A percentile compares a stretch with the other conserved stretches of the same genome.
Conservation (phyloP, 2,888 invertebrate species). For the Cerastis rubricosa region DNA sequence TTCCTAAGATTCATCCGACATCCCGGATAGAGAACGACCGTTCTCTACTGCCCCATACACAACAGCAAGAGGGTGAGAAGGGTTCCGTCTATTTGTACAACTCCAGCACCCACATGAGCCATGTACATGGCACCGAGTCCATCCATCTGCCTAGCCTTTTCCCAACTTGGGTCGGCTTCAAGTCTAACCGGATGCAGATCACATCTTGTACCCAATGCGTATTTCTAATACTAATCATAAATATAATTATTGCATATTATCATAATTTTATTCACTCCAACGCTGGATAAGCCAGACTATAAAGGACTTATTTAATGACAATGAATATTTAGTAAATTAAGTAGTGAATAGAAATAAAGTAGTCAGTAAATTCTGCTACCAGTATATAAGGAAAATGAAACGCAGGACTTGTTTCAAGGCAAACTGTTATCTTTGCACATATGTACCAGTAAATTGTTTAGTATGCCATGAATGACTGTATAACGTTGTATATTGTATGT, state of each 20-base stretch:
- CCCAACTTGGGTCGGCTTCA: too few species aligned
- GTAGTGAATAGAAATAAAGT: conserved; percentile 16
- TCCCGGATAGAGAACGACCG: neutral
- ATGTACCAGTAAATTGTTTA: conserved; percentile 32
- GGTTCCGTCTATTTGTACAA: too few species aligned
- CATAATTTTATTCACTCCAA: neutral
- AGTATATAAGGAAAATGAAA: conserved; percentile 61
- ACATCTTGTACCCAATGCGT: too few species aligned
- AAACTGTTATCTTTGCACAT: conserved; percentile 59
- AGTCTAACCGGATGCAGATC: too few species aligned
- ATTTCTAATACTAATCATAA: neutral
- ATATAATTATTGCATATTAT: neutral
- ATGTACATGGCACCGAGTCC: neutral
- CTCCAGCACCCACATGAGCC: neutral
- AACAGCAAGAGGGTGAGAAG: neutral
- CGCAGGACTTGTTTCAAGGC: conserved; percentile 62
- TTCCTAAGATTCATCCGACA: neutral
- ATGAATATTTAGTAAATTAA: conserved; percentile 1
- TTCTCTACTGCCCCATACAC: neutral
- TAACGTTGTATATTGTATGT: conserved; percentile 49
- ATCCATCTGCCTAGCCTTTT: too few species aligned
- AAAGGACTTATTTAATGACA: neutral
- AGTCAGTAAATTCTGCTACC: conserved; percentile 19
- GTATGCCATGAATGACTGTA: conserved; percentile 47
- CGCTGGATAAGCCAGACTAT: neutral